These are phyloP conservation scores for Criorhina ranunculi DNA, from an alignment of 2,888 invertebrate genomes.

Conservation along the genomic window DNA sequence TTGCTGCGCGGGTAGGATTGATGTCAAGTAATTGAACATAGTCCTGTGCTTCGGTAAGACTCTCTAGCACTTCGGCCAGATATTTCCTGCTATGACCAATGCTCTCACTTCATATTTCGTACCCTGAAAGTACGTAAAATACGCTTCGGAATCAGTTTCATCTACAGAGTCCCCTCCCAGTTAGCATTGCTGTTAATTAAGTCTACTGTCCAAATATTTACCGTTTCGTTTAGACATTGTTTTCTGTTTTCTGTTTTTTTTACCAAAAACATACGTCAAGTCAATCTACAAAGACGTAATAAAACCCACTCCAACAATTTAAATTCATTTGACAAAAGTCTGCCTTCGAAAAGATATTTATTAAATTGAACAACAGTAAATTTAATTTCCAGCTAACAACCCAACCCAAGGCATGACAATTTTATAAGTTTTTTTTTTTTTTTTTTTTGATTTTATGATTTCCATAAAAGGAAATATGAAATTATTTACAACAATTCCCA, in stretches of 20 bases:
- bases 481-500: constrained; percentile 42
- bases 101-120: too few species aligned
- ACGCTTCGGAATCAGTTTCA: too few species aligned
- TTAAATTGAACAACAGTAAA: constrained; percentile 30
- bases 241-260: too few species aligned
- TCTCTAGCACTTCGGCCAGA: too few species aligned
- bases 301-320: constrained; percentile 19
- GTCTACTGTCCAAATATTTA: neutral
- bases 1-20: too few species aligned
- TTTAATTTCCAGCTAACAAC: constrained; percentile 24
- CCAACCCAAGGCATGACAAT: constrained; percentile 9
- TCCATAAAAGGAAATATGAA: constrained; percentile 53
- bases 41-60: too few species aligned
- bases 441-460: constrained; percentile 4
- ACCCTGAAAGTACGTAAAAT: too few species aligned
- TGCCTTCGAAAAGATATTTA: constrained; percentile 20
- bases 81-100: too few species aligned
- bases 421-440: constrained; percentile 22
- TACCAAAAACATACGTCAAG: neutral
- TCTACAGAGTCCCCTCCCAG: too few species aligned
- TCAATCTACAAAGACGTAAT: constrained; percentile 6
- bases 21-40: too few species aligned
- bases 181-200: neutral
- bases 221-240: constrained; percentile 1
- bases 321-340: constrained; percentile 8